Evolutionary conservation across 2,797 vertebrate species (phyloP), one percentile per base, ranked within the genome.

Genomic region (Chaetodon trifasciatus): DNA sequence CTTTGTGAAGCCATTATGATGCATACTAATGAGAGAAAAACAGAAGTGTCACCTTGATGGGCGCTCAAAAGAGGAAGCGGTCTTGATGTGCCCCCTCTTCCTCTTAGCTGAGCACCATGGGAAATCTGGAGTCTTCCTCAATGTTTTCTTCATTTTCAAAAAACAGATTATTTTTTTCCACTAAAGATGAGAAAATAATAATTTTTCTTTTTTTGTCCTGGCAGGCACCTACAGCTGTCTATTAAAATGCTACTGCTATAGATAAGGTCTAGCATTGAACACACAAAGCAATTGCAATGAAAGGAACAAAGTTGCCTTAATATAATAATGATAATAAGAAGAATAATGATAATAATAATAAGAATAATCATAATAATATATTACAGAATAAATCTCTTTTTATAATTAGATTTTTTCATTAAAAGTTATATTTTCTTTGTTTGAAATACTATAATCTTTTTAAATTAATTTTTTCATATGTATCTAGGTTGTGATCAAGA

Each of bases 281-380:
- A 99, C 98, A 99, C 98, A 99, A 98, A 99, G 97, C 98, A 97
- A 98, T 97, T 96, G 98, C 97, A 97, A 98, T 97, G 97, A 99
- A 99, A 97, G 97, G 94, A 99, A 98, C 97, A 94, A 98, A 97
- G 97, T 97, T 97, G 97, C 97, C 97, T 98, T 95, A 96, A 95
- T 96, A 96, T 95, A 96, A 96, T 95, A 93, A 95, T 96, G 93
- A 95, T 94, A 94, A 94, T 92, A 93, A 95, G 76, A 95, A 95
- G 89, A 95, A 95, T 94, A 94, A 95, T 95, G 90, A 96, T 95
- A 95, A 96, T 94, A 95, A 96, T 93, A 95, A 95, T 87, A 94
- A 95, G 91, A 96, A 95, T 95, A 95, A 95, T 95, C 89, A 95
- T 95, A 94, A 95, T 95, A 96, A 98, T 98, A 99, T 98, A 98